Conservation (phyloP, 2,113 vertebrate species). For the Guaruba guarouba region DNA sequence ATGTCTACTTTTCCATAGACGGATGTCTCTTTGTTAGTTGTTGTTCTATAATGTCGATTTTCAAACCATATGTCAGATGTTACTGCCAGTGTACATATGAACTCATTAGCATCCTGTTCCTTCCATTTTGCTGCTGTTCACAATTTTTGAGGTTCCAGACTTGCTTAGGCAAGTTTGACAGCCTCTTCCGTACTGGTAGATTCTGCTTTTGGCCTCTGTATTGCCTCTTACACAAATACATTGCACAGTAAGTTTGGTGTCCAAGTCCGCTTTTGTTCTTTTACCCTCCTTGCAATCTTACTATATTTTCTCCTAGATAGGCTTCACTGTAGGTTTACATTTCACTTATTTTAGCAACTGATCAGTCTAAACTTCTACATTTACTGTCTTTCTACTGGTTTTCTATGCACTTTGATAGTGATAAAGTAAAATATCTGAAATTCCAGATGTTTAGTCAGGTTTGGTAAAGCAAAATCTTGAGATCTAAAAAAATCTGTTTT, state of each 20-base stretch:
- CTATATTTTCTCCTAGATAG: background rate
- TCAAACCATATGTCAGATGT: background rate
- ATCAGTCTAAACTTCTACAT: background rate
- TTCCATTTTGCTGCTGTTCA: background rate
- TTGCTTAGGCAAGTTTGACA: background rate
- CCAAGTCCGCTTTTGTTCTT: background rate
- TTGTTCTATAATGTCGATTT: background rate
- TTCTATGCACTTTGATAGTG: background rate
- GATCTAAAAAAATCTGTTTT: background rate
- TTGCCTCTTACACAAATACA: background rate
- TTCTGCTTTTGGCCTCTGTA: background rate
- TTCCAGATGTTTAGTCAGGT: background rate
- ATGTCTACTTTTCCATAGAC: background rate
- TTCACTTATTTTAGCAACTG: background rate
- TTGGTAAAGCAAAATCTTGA: background rate
- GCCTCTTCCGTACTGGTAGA: background rate
- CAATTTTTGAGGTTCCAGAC: background rate
- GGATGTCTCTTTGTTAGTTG: background rate
- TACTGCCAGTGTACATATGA: background rate
- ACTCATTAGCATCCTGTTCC: background rate
- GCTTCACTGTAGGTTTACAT: background rate
- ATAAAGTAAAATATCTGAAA: background rate
- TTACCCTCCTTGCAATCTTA: background rate
- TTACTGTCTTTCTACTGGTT: background rate
- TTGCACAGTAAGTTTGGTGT: background rate